A percentile compares a stretch with the other conserved stretches of the same genome.
phyloP scores from a whole-genome alignment of 2,113 vertebrate genomes.

The Pteropus alecto region DNA sequence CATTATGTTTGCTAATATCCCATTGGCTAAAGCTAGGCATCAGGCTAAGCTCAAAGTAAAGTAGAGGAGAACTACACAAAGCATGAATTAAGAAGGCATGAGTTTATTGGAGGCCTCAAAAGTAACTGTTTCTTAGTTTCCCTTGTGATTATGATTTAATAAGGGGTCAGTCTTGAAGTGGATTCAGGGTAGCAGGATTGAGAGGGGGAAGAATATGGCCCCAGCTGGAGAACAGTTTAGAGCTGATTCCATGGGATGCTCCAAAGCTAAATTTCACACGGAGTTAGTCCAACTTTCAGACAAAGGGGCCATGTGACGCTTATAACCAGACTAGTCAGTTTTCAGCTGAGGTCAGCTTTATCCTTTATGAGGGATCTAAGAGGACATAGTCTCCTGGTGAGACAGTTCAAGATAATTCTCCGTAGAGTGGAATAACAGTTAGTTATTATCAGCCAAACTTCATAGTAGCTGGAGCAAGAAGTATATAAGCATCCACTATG shows the following conservation, averaged over 20 bases:
- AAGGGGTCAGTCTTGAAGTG: background rate
- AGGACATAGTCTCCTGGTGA: background rate
- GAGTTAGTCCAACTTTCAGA: background rate
- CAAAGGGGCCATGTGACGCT: accelerated
- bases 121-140: background rate
- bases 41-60: background rate
- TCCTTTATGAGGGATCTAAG: background rate
- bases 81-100: background rate
- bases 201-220: background rate
- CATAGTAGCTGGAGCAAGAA: background rate
- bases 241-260: background rate
- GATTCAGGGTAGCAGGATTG: background rate
- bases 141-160: background rate
- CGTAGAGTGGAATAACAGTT: background rate
- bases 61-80: background rate
- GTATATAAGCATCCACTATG: background rate
- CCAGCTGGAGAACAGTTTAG: background rate
- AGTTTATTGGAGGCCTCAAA: background rate
- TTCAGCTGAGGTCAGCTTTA: background rate
- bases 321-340: background rate
- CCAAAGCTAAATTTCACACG: background rate
- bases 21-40: background rate
- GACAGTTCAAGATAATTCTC: background rate
- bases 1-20: background rate
- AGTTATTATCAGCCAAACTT: background rate